Conservation (phyloP, 2,888 invertebrate genomes). For the Mechanitis messenoides region DNA sequence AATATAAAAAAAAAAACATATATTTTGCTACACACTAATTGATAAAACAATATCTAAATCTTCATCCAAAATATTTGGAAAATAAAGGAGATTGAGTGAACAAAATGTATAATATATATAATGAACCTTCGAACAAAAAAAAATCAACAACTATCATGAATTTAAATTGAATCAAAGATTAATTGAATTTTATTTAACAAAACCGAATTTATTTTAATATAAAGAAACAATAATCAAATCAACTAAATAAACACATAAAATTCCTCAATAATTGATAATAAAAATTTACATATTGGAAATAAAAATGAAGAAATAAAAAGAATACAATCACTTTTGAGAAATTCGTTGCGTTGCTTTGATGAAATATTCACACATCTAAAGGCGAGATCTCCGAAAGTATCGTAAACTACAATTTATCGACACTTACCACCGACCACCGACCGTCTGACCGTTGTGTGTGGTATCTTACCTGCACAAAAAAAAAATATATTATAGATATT, state of each 20-base stretch:
- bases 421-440: slow-evolving; percentile 31
- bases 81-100: too few species aligned
- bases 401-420: slow-evolving; percentile 45
- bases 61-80: too few species aligned
- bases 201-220: neutral
- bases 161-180: too few species aligned
- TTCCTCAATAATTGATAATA: neutral
- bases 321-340: slow-evolving; percentile 18
- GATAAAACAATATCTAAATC: too few species aligned
- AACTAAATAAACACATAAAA: too few species aligned
- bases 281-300: slow-evolving; percentile 6
- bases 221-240: neutral
- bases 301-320: slow-evolving; percentile 7
- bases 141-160: too few species aligned
- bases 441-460: slow-evolving; percentile 41
- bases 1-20: too few species aligned
- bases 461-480: slow-evolving; percentile 54
- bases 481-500: slow-evolving; percentile 36
- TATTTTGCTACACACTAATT: too few species aligned
- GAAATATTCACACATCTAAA: slow-evolving; percentile 21
- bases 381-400: slow-evolving; percentile 10
- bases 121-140: too few species aligned
- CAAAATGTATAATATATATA: too few species aligned
- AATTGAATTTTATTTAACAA: too few species aligned
- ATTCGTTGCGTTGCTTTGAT: slow-evolving; percentile 18